phyloP scores from a whole-genome alignment of 2,797 vertebrate genomes.

The Protonibea diacanthus region DNA sequence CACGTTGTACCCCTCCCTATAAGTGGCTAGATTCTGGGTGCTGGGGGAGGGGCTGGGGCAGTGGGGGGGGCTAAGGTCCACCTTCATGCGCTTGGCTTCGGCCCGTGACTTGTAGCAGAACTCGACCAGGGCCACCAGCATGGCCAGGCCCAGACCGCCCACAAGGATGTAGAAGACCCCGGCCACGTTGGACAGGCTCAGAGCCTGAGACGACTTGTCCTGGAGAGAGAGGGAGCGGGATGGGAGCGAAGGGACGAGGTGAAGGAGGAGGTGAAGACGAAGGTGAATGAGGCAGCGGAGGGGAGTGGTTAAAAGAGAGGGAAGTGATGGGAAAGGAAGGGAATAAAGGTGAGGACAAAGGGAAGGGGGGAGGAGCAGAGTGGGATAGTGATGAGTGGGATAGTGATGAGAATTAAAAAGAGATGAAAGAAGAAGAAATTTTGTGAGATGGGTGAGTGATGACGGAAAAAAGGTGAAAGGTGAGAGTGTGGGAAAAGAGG shows the following conservation, averaged over 20 bases:
- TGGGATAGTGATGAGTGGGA: too few relatives aligned
- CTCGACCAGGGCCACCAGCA: conserved; percentile 99
- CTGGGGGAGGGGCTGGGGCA: conserved; percentile 99
- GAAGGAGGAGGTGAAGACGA: background rate
- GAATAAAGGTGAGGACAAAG: background rate
- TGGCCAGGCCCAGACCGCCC: conserved; percentile 98
- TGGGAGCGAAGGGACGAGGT: background rate
- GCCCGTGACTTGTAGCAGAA: conserved; percentile 99
- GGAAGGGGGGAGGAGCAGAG: background rate
- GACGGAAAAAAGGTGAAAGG: background rate
- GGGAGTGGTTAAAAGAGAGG: background rate
- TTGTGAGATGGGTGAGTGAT: conserved; percentile 3
- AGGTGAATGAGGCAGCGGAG: background rate
- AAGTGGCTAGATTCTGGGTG: conserved; percentile 99
- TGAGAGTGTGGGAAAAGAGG: conserved; percentile 24
- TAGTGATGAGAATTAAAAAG: conserved; percentile 8
- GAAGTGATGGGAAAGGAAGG: background rate
- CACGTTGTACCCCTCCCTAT: conserved; percentile 99
- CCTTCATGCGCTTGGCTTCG: conserved; percentile 99
- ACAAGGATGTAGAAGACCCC: conserved; percentile 99
- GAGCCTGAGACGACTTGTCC: conserved; percentile 98
- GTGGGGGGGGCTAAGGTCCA: conserved; percentile 98
- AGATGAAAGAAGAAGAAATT: too few relatives aligned
- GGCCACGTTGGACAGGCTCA: conserved; percentile 99
- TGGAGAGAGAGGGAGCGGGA: conserved; percentile 67